phyloP scores from a whole-genome alignment of 2,797 vertebrate genomes.

The Jordanella pulchra region DNA sequence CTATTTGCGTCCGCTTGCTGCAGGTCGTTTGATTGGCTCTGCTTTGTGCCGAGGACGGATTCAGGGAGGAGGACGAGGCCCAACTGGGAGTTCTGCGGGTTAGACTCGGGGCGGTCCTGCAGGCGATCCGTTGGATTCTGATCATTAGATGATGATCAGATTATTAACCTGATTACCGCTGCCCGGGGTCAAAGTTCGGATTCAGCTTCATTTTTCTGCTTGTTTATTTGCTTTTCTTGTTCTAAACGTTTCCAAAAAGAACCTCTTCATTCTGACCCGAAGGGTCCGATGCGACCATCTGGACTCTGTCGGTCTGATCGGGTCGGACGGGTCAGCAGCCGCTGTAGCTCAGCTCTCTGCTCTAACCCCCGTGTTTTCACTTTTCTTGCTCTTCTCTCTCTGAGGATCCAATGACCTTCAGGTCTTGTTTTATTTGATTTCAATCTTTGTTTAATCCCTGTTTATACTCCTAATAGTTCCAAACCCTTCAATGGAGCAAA shows the following conservation, averaged over 20 bases:
- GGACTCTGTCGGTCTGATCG: too few relatives aligned
- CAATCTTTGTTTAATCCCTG: too few relatives aligned
- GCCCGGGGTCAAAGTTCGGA: not conserved
- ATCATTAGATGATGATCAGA: too few relatives aligned
- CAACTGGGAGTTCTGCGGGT: not conserved
- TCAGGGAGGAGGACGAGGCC: not conserved
- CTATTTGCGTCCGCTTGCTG: conserved; percentile 46
- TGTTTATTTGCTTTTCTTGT: too few relatives aligned
- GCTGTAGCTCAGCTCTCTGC: not conserved
- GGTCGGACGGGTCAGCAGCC: too few relatives aligned
- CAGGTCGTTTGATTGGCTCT: conserved; percentile 11
- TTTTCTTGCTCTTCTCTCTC: not conserved
- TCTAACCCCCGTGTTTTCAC: not conserved
- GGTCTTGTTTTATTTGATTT: not conserved
- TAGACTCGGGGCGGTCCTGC: too few relatives aligned
- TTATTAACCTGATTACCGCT: not conserved
- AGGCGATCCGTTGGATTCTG: too few relatives aligned
- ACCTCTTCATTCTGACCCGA: too few relatives aligned
- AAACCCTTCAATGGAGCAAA: too few relatives aligned
- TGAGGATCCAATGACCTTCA: not conserved
- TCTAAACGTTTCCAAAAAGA: too few relatives aligned
- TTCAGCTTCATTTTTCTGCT: not conserved
- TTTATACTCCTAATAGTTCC: too few relatives aligned
- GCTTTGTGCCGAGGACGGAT: not conserved
- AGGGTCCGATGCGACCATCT: too few relatives aligned